A percentile compares a stretch with the other conserved stretches of the same genome.
Conservation (phyloP, 2,888 invertebrate genomes). For the Harmothoe impar region DNA sequence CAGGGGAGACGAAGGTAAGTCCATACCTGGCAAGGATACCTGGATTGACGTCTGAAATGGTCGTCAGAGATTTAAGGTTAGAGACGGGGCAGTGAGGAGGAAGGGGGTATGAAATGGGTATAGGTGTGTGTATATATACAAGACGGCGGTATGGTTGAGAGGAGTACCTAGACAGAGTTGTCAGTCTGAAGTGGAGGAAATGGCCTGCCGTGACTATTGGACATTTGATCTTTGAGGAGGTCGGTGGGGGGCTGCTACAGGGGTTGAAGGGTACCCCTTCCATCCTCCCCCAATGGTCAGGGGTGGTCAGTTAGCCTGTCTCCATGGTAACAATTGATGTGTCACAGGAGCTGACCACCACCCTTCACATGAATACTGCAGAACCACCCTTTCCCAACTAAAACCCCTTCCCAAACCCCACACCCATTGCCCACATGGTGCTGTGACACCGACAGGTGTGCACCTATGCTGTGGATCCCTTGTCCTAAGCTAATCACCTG, state of each 20-base stretch:
- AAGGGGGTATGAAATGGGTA: too few relatives aligned
- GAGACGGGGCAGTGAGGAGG: too few relatives aligned
- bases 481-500: neutral
- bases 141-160: too few relatives aligned
- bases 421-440: neutral
- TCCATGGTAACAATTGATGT: slow-evolving; percentile 27
- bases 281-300: slow-evolving; percentile 23
- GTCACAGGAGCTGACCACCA: slow-evolving; percentile 19
- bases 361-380: slow-evolving; percentile 15
- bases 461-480: neutral
- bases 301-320: slow-evolving; percentile 10
- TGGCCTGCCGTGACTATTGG: neutral
- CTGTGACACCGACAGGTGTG: neutral
- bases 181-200: too few relatives aligned
- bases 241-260: neutral
- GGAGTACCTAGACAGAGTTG: too few relatives aligned
- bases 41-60: too few relatives aligned
- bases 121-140: too few relatives aligned
- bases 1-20: neutral
- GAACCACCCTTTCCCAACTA: neutral
- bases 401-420: neutral
- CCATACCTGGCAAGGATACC: too few relatives aligned
- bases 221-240: neutral
- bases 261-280: neutral
- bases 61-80: too few relatives aligned